Base-by-base conservation (phyloP, 2,113 vertebrate genomes). In the Paralichthys olivaceus region DNA sequence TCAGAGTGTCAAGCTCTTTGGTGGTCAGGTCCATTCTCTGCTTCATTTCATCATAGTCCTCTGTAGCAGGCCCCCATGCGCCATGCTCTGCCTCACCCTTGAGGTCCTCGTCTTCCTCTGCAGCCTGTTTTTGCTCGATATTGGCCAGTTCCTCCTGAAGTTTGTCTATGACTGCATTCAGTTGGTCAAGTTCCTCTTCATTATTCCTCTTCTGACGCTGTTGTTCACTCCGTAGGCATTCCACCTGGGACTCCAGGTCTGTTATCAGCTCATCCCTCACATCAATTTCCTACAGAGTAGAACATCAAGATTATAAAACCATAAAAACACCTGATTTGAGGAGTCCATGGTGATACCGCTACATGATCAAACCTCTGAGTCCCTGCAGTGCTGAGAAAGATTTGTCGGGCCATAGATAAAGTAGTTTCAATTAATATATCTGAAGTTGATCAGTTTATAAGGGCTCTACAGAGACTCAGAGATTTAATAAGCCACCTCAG, bases 121-220 rank as follows among this genome's bases (percentile, higher is more conserved):
- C 79, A 5, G 82, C 22, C 40, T 93, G 77, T 40, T 96, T 96
- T 71, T 92, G 95, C 73, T 95, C 96, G 26, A 96, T 98, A 80
- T 91, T 93, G 65, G 93, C 83, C 67, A 99, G 91, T 66, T 99
- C 97, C 80, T 97, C 95, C 79, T 99, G 97, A 66, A 99, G 95
- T 75, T 95, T 97, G 47, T 98, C 97, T 68, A 99, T 98, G 22
- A 99, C 96, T 32, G 96, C 96, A 86, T 96, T 95, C 58, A 99
- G 86, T 67, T 98, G 96, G 23, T 99, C 96, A 0, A 96, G 72
- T 88, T 99, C 97, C 51, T 97, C 96, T 69, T 97, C 86, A 0
- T 88, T 94, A 32, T 94, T 94, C 85, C 89, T 96, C 87, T 95
- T 98, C 61, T 97, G 15, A 43, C 88, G 86, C 61, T 98, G 95